These are phyloP conservation scores for Hoplostethus mediterraneus DNA, from an alignment of 2,797 vertebrate species.

Conservation along the genomic window DNA sequence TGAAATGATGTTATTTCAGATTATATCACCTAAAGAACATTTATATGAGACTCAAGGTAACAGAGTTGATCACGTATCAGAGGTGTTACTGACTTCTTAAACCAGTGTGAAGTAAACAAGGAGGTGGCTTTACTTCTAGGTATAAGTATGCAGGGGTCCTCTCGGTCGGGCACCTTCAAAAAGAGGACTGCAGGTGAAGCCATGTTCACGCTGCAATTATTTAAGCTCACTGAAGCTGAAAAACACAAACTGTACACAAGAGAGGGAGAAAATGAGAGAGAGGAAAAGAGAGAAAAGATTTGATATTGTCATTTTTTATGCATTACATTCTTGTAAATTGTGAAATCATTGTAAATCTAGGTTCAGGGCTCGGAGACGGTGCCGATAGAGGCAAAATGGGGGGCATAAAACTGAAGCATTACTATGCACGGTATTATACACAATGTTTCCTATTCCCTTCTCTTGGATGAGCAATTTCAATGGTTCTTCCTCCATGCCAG, in stretches of 20 bases:
- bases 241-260: constrained; percentile 58
- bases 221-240: constrained; percentile 71
- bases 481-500: constrained; percentile 76
- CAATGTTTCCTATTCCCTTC: constrained; percentile 78
- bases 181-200: constrained; percentile 70
- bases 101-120: constrained; percentile 6
- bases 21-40: constrained; percentile 16
- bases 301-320: constrained; percentile 64
- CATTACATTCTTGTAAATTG: constrained; percentile 73
- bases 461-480: constrained; percentile 82
- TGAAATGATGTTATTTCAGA: neutral
- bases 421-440: constrained; percentile 81
- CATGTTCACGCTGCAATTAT: constrained; percentile 69
- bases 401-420: constrained; percentile 80
- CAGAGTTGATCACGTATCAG: constrained; percentile 4
- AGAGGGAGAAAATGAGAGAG: constrained; percentile 46
- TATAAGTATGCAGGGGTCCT: constrained; percentile 52
- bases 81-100: constrained; percentile 24
- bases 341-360: constrained; percentile 75
- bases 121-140: constrained; percentile 63
- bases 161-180: constrained; percentile 52
- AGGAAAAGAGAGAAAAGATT: constrained; percentile 44
- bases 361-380: constrained; percentile 62
- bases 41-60: constrained; percentile 21
- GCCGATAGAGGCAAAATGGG: constrained; percentile 66